Evolutionary conservation across 2,113 vertebrate species (phyloP), one percentile per base, ranked within the genome.

Genomic region (Triplophysa rosa): DNA sequence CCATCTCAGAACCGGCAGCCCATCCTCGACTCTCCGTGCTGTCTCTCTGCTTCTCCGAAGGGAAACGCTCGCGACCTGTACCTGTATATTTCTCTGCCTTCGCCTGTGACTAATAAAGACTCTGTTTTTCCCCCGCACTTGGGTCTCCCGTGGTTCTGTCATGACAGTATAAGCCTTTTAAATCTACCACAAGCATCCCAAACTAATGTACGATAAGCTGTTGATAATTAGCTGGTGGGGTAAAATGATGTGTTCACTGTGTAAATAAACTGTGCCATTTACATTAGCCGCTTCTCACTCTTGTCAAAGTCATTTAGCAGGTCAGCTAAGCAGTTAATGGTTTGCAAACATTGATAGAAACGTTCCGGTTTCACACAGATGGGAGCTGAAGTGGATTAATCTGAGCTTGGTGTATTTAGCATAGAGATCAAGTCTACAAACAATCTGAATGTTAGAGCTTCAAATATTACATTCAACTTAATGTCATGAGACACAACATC

Each of bases 281-380:
- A 80, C 75, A 85, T 81, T 73, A 81, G 54, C 56, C 29, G 23
- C 64, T 17, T 49, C 65, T 80, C 63, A 58, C 80, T 63, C 54
- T 58, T 47, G 58, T 78, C 80, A 74, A 79, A 76, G 59, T 80
- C 65, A 68, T 80, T 83, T 75, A 80, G 76, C 40, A 67, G 82
- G 77, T 69, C 64, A 80, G 77, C 76, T 83, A 75, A 78, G 80
- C 79, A 77, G 64, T 58, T 83, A 80, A 82, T 83, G 76, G 77
- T 49, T 71, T 72, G 63, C 73, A 81, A 78, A 83, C 45, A 78
- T 54, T 65, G 40, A 42, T 68, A 83, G 16, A 77, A 80, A 78
- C 19, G n/a, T 24, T 40, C 49, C 54, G 61, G 37, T 68, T 26
- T 70, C 9, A 45, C 64, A 56, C 70, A n/a, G 47, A 56, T 56